Percentiles rank a stretch among this genome's conserved stretches.
These are phyloP conservation scores for Eublepharis macularius DNA, from an alignment of 2,113 vertebrate species.

Conservation along the genomic window DNA sequence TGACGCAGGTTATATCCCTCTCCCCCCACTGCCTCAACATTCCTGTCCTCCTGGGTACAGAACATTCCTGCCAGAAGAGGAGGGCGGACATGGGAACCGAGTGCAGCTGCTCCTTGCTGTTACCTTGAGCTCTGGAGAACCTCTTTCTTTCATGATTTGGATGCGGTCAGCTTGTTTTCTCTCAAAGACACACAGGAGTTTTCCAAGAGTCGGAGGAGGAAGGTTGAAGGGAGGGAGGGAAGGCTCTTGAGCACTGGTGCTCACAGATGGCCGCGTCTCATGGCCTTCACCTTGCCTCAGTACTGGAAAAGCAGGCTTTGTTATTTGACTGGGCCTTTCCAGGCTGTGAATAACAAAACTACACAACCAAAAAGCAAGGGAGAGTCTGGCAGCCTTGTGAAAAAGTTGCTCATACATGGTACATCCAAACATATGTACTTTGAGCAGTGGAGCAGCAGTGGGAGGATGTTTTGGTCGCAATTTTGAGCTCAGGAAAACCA, in stretches of 20 bases:
- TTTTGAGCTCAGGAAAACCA: background rate
- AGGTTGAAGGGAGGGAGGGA: accelerated
- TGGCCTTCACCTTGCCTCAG: conserved; percentile 64
- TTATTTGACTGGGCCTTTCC: background rate
- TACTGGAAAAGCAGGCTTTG: background rate
- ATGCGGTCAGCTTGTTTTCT: conserved; percentile 40
- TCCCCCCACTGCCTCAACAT: conserved; percentile 14
- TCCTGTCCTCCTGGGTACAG: conserved; percentile 48
- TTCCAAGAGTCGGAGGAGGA: conserved; percentile 29
- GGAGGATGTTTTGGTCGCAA: background rate
- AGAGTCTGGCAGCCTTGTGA: background rate
- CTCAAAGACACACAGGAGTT: background rate
- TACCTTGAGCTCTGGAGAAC: conserved; percentile 47
- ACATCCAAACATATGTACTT: background rate
- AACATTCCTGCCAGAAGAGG: conserved; percentile 48
- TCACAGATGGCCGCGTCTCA: conserved; percentile 54
- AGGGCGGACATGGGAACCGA: background rate
- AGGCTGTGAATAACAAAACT: background rate
- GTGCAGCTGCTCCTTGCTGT: background rate
- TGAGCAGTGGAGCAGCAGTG: background rate
- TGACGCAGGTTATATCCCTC: conserved; percentile 64
- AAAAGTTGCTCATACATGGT: background rate
- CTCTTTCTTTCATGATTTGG: accelerated
- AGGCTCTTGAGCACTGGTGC: conserved; percentile 17
- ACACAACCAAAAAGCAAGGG: background rate